Percentiles rank a stretch among this genome's conserved stretches.
Evolutionary conservation across 1,140 invertebrate species (phyloP).

Genomic region (Lasioglossum albipes): DNA sequence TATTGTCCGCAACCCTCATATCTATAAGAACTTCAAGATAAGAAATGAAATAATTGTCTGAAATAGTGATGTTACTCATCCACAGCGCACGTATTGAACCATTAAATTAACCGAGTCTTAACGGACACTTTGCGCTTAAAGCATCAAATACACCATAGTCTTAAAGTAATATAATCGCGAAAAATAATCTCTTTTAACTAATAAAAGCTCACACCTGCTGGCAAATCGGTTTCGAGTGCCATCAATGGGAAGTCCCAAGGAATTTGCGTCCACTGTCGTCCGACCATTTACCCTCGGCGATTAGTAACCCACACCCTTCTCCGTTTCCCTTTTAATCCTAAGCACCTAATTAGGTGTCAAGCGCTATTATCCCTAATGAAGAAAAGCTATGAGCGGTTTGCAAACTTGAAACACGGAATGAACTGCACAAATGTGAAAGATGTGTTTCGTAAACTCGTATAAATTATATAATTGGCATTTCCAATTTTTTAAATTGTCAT

Average conservation of each 20-base stretch:
- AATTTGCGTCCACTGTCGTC: conserved; percentile 17
- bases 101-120: background rate
- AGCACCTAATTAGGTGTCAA: conserved; percentile 9
- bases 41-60: too few species aligned
- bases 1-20: too few species aligned
- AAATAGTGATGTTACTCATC: too few species aligned
- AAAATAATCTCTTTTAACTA: background rate
- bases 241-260: background rate
- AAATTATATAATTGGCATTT: too few species aligned
- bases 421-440: background rate
- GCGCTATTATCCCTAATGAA: conserved; percentile 9
- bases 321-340: background rate
- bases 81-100: background rate
- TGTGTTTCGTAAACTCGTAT: too few species aligned
- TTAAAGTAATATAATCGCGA: background rate
- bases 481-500: too few species aligned
- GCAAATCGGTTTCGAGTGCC: conserved; percentile 14
- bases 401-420: background rate
- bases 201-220: conserved; percentile 18
- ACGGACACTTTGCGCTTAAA: background rate
- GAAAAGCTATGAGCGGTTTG: background rate
- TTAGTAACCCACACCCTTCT: conserved; percentile 17
- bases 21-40: too few species aligned
- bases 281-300: conserved; percentile 15
- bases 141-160: background rate